Percentiles rank a stretch among this genome's conserved stretches.
phyloP scores from a whole-genome alignment of 2,113 vertebrate genomes.

The Mionectes macconnelli region DNA sequence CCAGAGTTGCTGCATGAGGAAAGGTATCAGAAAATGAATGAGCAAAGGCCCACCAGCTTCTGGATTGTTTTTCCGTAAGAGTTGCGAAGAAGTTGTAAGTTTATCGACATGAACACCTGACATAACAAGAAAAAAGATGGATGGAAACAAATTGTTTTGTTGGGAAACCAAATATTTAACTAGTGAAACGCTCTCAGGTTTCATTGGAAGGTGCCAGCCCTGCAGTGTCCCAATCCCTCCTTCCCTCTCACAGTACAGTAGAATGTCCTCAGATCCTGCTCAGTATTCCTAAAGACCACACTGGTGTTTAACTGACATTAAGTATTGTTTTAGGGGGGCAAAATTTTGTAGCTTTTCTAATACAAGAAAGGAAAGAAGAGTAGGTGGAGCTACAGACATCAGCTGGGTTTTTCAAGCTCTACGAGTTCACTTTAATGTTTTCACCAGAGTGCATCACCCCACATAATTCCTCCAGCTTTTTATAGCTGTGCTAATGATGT shows the following conservation, averaged over 20 bases:
- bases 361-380: background rate
- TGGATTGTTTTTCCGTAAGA: background rate
- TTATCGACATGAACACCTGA: background rate
- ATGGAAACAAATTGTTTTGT: background rate
- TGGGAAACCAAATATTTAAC: background rate
- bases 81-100: background rate
- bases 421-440: background rate
- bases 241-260: rapidly evolving
- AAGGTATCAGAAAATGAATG: background rate
- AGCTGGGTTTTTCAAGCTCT: background rate
- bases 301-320: background rate
- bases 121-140: background rate
- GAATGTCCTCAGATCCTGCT: background rate
- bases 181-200: background rate
- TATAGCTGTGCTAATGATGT: slow-evolving; percentile 3
- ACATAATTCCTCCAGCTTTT: background rate
- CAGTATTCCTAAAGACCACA: background rate
- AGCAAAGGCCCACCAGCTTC: background rate
- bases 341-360: background rate
- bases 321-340: background rate
- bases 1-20: background rate
- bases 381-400: background rate
- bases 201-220: background rate
- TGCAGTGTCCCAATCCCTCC: background rate
- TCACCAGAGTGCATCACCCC: background rate